Evolutionary conservation across 2,113 vertebrate genomes (phyloP).

Genomic region (Trachemys scripta): DNA sequence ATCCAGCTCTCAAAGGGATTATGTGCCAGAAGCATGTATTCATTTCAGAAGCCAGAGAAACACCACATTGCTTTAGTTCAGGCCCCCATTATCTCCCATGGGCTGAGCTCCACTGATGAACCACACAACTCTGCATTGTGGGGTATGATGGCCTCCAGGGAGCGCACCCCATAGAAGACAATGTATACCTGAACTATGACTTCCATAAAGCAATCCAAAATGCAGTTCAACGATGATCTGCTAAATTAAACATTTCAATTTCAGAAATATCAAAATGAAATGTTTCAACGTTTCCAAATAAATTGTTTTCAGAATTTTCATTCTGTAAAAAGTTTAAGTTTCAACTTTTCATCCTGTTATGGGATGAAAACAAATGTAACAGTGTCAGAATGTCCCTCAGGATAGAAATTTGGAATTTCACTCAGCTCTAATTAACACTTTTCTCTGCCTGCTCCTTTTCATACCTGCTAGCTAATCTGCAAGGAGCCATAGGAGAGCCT

Average conservation of each 20-base stretch:
- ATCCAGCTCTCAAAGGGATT: too few species aligned
- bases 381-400: too few species aligned
- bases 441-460: neutral
- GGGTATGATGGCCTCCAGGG: too few species aligned
- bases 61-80: accelerated
- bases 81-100: neutral
- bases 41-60: too few species aligned
- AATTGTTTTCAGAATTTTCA: accelerated
- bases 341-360: neutral
- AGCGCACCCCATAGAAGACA: neutral
- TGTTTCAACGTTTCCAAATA: neutral
- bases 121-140: neutral
- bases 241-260: neutral
- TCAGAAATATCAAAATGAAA: neutral
- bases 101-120: accelerated
- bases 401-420: neutral
- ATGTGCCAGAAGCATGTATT: too few species aligned
- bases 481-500: too few species aligned
- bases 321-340: neutral
- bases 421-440: neutral
- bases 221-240: too few species aligned
- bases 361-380: too few species aligned
- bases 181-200: neutral
- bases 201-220: neutral
- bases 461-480: neutral